Evolutionary conservation across 2,113 vertebrate genomes (phyloP).

Genomic region (Rhynchomys soricoides): DNA sequence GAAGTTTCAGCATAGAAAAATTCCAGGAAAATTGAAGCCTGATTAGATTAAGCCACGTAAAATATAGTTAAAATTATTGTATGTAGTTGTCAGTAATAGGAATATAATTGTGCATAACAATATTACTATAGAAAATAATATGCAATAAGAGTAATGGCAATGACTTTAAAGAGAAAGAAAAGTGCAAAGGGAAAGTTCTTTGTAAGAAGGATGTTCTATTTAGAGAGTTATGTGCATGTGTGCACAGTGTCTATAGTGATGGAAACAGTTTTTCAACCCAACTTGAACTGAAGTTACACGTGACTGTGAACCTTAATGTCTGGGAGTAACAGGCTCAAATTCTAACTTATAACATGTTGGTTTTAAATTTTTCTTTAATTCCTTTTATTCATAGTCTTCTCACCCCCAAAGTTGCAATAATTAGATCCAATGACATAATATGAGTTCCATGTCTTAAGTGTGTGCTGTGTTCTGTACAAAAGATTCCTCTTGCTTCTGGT

Average conservation of each 20-base stretch:
- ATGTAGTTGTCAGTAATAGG: constrained; percentile 24
- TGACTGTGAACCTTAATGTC: not conserved
- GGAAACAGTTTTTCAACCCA: not conserved
- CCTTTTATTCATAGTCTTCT: not conserved
- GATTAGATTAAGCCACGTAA: constrained; percentile 60
- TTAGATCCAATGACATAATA: not conserved
- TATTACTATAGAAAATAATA: not conserved
- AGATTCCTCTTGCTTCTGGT: too few species aligned
- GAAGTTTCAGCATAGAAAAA: constrained; percentile 73
- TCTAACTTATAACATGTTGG: not conserved
- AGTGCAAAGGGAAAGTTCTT: not conserved
- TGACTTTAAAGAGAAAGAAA: not conserved
- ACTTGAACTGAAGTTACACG: not conserved
- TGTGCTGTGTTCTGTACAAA: not conserved
- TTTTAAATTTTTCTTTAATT: not conserved
- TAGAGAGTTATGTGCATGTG: not conserved
- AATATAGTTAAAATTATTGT: constrained; percentile 49
- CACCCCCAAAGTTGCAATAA: not conserved
- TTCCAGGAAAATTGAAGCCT: constrained; percentile 66
- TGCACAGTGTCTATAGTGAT: not conserved
- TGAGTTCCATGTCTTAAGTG: not conserved
- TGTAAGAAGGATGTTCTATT: not conserved
- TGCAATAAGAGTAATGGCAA: not conserved
- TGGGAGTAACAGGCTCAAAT: not conserved
- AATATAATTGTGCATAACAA: not conserved